Evolutionary conservation across 2,888 invertebrate species (phyloP), one percentile per base, ranked within the genome.

Genomic region (Scelioninae gen. 2): DNA sequence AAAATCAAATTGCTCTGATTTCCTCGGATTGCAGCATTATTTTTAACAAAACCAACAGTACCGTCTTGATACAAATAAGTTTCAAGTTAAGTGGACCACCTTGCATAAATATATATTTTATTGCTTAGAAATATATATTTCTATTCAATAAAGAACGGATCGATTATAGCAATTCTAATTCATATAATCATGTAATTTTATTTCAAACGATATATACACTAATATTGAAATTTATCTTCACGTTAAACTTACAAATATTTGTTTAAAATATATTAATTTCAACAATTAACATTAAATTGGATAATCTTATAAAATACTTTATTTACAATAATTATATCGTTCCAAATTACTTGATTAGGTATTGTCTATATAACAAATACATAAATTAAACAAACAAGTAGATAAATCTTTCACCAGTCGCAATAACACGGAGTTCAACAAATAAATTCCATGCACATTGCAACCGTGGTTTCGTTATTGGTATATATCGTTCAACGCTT

Each of bases 181-280:
- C 5, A 7, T 7, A 46, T 37, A 37, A 31, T 19, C 16, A 52
- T 45, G 15, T 46, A 60, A 45, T 39, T 46, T 52, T 37, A 31
- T 43, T 65, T 68, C 46, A 61, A 60, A 69, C 61, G 61, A 61
- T 69, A 69, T 69, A 61, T 69, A 69, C 61, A 69, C 61, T 52
- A 31, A 33, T 41, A 31, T 33, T 55, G 41, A 55, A 48, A 16
- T 53, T 31, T 31, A 46, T 41, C 43, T 2, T 67, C 13, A 7
- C 18, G 33, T 18, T 35, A 46, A 39, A 22, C 45, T 69, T 68
- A 52, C 22, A 33, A 48, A 2, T 67, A 43, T 7, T 33, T 15
- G 58, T 43, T 53, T 55, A 69, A 61, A 61, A 69, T 69, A 69
- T 69, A 61, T 61, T 61, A 69, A 55, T 61, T 69, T 69, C 55